Evolutionary conservation across 1,140 invertebrate species (phyloP).

Genomic region (Pogonomyrmex californicus): DNA sequence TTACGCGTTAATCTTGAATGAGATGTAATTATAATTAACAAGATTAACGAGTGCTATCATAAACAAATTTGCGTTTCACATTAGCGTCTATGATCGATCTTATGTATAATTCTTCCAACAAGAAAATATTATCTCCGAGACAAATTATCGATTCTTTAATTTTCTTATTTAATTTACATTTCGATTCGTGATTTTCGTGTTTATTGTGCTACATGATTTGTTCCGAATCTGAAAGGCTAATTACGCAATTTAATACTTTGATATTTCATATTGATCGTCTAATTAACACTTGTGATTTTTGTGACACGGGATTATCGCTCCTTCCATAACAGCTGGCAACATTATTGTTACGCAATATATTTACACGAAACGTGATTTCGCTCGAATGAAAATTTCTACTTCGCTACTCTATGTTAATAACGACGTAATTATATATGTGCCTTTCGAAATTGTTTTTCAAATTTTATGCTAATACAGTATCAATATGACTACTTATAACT

Average conservation of each 20-base stretch:
- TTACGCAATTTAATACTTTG: constrained; percentile 8
- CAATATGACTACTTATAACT: background rate
- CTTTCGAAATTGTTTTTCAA: background rate
- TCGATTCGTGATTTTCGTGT: constrained; percentile 9
- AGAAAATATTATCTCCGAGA: constrained; percentile 16
- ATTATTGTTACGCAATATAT: constrained; percentile 19
- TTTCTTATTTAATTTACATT: constrained; percentile 14
- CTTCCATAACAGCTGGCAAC: constrained; percentile 17
- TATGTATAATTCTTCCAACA: constrained; percentile 6
- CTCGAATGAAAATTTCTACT: background rate
- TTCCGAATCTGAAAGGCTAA: constrained; percentile 18
- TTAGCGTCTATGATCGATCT: background rate
- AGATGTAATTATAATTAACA: constrained; percentile 53
- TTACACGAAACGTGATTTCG: background rate
- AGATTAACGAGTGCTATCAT: constrained; percentile 42
- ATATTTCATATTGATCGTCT: background rate
- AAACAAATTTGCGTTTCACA: constrained; percentile 30
- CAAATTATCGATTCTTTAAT: background rate
- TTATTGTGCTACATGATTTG: constrained; percentile 22
- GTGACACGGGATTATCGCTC: constrained; percentile 6
- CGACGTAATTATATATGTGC: background rate
- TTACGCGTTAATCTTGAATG: constrained; percentile 48
- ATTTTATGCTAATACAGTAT: background rate
- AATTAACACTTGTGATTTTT: constrained; percentile 31
- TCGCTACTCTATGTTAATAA: constrained; percentile 11